Base-by-base conservation (phyloP, 2,113 vertebrate genomes). In the Felis chaus region DNA sequence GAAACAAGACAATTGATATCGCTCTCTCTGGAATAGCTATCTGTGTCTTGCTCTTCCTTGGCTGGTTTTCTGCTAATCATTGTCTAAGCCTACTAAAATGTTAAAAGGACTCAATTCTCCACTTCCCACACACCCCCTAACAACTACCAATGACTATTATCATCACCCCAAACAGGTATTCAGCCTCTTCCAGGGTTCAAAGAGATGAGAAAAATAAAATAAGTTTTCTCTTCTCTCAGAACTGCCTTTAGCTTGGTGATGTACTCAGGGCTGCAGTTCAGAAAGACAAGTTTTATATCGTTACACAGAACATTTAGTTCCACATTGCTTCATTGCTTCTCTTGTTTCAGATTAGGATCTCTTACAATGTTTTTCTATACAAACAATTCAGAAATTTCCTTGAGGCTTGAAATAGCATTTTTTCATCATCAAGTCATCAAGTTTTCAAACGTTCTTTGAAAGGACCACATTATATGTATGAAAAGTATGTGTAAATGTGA, bases 261-360 rank as follows among this genome's bases (percentile, higher is more conserved):
- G 45, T 48, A 29, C 66, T n/a, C 8, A 1, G 2, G 29, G 50
- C 21, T 90, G 27, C 10, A 66, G 27, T 81, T 93, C 73, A 91
- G 39, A 89, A 81, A 93, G 10, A 53, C 5, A 50, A 31, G 69
- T 87, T 95, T 95, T 95, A 68, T 21, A 81, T 86, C 33, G 29
- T 90, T 95, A 87, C 78, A 45, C 1, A 25, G 25, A 83, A 31
- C 68, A 83, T 86, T 96, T 90, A 93, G 61, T 11, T 65, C 39
- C 5, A 36, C 50, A 63, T 90, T 86, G 41, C 83, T 19, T 91
- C 61, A 93, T 97, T 93, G 71, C 53, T 14, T 87, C 39, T 73
- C 57, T 48, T 78, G 48, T 48, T 95, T 41, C n/a, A 57, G 81
- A 95, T 83, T 78, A 79, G 41, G n/a, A 87, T 66, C 82, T 93